These are phyloP conservation scores for Lutraria rhynchaena DNA, from an alignment of 1,140 invertebrate species.

Conservation along the genomic window DNA sequence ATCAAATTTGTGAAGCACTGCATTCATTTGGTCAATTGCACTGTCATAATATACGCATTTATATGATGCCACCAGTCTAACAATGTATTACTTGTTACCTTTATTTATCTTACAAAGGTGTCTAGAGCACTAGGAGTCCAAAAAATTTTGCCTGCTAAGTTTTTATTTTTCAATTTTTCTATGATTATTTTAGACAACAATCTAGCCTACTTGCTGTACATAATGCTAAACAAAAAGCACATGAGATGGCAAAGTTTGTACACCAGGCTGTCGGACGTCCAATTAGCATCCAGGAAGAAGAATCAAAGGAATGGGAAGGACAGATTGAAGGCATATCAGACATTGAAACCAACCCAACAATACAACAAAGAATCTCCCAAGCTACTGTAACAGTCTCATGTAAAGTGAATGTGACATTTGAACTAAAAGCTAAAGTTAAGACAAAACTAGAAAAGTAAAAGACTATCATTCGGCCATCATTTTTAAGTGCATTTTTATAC, in stretches of 20 bases:
- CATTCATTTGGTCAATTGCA: no score
- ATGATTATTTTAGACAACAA: slow-evolving; percentile 72
- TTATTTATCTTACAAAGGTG: no score
- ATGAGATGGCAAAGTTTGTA: slow-evolving; percentile 78
- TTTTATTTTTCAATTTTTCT: slow-evolving; percentile 18
- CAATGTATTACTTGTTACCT: no score
- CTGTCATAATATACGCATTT: no score
- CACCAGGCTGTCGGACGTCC: slow-evolving; percentile 73
- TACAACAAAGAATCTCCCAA: slow-evolving; percentile 68
- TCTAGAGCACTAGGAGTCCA: no score
- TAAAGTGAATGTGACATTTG: slow-evolving; percentile 72
- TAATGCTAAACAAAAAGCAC: slow-evolving; percentile 80
- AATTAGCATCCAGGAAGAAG: slow-evolving; percentile 72
- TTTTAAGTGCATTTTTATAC: no score
- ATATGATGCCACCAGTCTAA: no score
- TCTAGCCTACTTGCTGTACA: slow-evolving; percentile 76
- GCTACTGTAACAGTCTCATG: slow-evolving; percentile 69
- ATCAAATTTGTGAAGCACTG: no score
- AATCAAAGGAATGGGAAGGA: slow-evolving; percentile 71
- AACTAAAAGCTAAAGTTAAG: slow-evolving; percentile 76
- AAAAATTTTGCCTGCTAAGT: neutral
- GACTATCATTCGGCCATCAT: no score
- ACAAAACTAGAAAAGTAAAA: slow-evolving; percentile 44
- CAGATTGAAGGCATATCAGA: slow-evolving; percentile 63
- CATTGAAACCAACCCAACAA: slow-evolving; percentile 61